A percentile compares a stretch with the other conserved stretches of the same genome.
phyloP scores from a whole-genome alignment of 2,113 vertebrate genomes.

The Aphelocoma coerulescens region DNA sequence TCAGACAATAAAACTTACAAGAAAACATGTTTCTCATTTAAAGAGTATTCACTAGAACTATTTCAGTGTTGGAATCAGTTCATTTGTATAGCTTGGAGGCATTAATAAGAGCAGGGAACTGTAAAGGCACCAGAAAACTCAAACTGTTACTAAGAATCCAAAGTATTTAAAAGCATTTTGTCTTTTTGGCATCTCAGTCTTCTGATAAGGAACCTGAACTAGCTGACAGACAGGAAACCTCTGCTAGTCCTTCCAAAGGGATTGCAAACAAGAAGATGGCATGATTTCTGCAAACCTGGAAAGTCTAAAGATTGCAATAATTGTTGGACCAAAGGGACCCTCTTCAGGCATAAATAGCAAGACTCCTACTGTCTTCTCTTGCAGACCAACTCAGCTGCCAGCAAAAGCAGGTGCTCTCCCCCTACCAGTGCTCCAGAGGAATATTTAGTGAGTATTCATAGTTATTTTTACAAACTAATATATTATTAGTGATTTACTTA shows the following conservation, averaged over 20 bases:
- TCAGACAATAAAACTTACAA: conserved; percentile 61
- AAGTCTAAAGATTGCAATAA: conserved; percentile 73
- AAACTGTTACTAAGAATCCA: conserved; percentile 4
- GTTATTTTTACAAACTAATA: conserved; percentile 30
- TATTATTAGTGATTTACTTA: not conserved
- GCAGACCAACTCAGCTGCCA: conserved; percentile 83
- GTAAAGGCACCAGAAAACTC: conserved; percentile 31
- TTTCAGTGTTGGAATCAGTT: conserved; percentile 33
- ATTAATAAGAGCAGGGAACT: conserved; percentile 43
- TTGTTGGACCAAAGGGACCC: conserved; percentile 68
- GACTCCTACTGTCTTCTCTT: conserved; percentile 66
- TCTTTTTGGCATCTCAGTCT: conserved; percentile 28
- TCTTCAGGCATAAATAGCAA: conserved; percentile 81
- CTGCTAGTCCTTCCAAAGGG: not conserved
- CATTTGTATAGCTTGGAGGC: conserved; percentile 56
- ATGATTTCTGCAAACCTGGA: conserved; percentile 47
- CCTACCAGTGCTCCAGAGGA: conserved; percentile 35
- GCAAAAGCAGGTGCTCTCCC: conserved; percentile 74
- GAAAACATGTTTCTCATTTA: conserved; percentile 62
- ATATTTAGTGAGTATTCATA: conserved; percentile 66
- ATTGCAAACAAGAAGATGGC: conserved; percentile 47
- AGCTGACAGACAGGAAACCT: not conserved
- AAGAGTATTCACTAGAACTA: conserved; percentile 30
- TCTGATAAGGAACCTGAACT: conserved; percentile 28
- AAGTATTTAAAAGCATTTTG: not conserved